Conservation (phyloP, 2,113 vertebrate genomes). For the Macquaria australasica region DNA sequence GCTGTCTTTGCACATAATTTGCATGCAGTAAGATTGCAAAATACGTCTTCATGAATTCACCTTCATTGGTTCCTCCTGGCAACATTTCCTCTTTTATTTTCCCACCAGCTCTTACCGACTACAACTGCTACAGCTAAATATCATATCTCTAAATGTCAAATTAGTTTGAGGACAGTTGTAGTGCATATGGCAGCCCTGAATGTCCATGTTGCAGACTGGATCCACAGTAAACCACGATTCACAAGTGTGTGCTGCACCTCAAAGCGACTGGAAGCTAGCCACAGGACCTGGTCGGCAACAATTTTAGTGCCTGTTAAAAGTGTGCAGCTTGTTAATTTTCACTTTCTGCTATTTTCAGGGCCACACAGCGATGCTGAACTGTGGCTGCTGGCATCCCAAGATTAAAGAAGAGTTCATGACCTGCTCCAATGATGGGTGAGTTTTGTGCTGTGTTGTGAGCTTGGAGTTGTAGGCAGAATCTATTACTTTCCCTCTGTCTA, state of each 20-base stretch:
- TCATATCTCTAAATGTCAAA: constrained; percentile 11
- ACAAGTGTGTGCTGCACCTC: neutral
- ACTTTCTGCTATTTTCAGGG: constrained; percentile 85
- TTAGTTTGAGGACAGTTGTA: constrained; percentile 32
- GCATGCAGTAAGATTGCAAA: neutral
- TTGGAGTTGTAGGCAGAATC: neutral
- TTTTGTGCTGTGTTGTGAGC: constrained; percentile 40
- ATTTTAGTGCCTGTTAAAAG: constrained; percentile 8
- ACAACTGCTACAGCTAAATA: neutral
- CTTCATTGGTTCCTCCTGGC: constrained; percentile 17
- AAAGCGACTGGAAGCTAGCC: neutral
- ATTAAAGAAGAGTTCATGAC: constrained; percentile 98
- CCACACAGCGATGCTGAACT: constrained; percentile 97
- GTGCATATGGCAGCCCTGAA: constrained; percentile 3
- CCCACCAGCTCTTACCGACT: neutral
- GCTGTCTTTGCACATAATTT: constrained; percentile 35
- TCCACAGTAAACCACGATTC: constrained; percentile 10
- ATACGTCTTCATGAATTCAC: neutral
- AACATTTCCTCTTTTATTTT: constrained; percentile 14
- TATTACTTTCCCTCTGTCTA: neutral
- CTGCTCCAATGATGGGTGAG: constrained; percentile 98
- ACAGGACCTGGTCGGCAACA: neutral
- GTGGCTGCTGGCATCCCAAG: constrained; percentile 98
- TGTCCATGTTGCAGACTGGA: neutral
- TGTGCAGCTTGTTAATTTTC: constrained; percentile 25